These are phyloP conservation scores for Bergia puertoricense DNA, from an alignment of 92 coral and sea anemone species.

Conservation along the genomic window DNA sequence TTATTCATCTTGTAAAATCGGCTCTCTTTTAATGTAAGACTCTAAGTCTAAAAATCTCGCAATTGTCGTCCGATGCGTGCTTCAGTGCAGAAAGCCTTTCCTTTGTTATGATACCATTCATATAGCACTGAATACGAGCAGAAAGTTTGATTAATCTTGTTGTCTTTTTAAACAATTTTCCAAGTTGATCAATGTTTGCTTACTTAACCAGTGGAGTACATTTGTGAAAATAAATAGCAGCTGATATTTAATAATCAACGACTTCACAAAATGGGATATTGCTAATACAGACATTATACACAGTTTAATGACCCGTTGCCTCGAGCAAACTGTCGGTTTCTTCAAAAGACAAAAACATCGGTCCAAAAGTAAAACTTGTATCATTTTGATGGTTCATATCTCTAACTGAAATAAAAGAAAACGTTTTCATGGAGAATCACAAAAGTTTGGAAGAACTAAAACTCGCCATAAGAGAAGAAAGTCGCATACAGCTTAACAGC, in stretches of 20 bases:
- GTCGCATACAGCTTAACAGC: neutral
- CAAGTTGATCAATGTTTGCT: constrained; percentile 44
- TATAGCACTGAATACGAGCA: constrained; percentile 5
- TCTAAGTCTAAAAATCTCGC: neutral
- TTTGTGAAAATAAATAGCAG: constrained; percentile 36
- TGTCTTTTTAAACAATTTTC: constrained; percentile 31
- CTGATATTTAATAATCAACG: constrained; percentile 39
- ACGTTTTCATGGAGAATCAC: neutral
- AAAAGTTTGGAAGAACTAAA: neutral
- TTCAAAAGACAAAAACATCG: constrained; percentile 27
- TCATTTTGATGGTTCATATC: neutral
- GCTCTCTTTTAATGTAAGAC: neutral
- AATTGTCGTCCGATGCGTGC: neutral
- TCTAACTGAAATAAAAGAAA: neutral
- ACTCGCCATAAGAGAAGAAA: neutral
- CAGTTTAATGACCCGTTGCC: constrained; percentile 38
- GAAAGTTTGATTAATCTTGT: constrained; percentile 33
- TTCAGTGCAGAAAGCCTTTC: neutral
- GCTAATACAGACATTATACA: constrained; percentile 38
- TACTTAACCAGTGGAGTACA: constrained; percentile 46
- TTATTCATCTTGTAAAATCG: neutral
- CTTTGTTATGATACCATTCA: constrained; percentile 23
- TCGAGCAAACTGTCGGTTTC: constrained; percentile 39
- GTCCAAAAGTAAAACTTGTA: constrained; percentile 22
- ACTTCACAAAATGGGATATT: constrained; percentile 33